phyloP scores from a whole-genome alignment of 2,888 invertebrate species.

The Pseudococcus viburni region DNA sequence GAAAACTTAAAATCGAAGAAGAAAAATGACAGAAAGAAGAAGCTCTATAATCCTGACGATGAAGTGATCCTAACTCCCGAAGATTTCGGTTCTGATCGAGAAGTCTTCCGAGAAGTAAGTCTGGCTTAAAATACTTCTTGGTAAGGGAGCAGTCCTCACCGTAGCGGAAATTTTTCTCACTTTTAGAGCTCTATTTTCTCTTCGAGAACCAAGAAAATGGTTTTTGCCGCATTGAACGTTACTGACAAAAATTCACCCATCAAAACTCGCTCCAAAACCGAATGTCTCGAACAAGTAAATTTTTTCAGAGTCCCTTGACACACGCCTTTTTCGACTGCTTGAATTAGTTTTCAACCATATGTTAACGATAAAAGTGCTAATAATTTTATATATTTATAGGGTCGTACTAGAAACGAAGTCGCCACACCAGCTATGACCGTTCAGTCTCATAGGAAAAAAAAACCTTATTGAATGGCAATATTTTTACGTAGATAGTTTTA shows the following conservation, averaged over 20 bases:
- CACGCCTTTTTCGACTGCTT: neutral
- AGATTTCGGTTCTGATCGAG: neutral
- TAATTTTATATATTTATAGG: constrained; percentile 40
- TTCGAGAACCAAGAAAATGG: constrained; percentile 1
- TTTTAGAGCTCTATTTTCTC: constrained; percentile 15
- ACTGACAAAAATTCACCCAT: neutral
- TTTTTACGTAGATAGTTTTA: neutral
- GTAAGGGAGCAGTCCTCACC: neutral
- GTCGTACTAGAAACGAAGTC: constrained; percentile 47
- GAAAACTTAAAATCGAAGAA: constrained; percentile 35
- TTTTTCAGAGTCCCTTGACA: neutral
- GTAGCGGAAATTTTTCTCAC: neutral
- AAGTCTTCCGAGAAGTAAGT: constrained; percentile 33
- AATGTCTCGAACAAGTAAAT: constrained; percentile 10
- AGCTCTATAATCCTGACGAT: neutral
- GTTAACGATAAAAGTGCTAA: neutral
- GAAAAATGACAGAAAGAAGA: neutral
- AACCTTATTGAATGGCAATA: neutral
- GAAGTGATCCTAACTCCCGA: constrained; percentile 8
- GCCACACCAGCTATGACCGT: constrained; percentile 48
- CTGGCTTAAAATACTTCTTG: neutral
- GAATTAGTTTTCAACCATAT: neutral
- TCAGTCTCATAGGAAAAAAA: constrained; percentile 52
- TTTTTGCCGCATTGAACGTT: neutral
- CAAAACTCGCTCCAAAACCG: neutral